A percentile compares a stretch with the other conserved stretches of the same genome.
These are phyloP conservation scores for Phylloscopus collybita DNA, from an alignment of 2,797 vertebrate species.

Conservation along the genomic window DNA sequence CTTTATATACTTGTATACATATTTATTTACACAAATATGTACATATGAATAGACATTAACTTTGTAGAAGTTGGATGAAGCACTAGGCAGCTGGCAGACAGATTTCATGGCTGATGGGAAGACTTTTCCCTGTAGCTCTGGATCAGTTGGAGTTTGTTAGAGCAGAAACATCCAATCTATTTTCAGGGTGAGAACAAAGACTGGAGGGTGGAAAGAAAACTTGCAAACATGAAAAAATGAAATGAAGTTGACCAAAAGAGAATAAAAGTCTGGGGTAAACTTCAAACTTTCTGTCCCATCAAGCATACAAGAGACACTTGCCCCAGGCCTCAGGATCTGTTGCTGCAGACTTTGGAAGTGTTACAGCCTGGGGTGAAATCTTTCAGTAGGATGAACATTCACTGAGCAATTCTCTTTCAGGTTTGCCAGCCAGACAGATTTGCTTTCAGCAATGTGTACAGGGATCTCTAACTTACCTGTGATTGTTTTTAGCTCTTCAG, in stretches of 20 bases:
- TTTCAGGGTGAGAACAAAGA: not conserved
- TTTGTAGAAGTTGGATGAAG: not conserved
- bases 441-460: not conserved
- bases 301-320: not conserved
- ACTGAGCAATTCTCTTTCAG: conserved; percentile 6
- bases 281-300: not conserved
- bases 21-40: not conserved
- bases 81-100: not conserved
- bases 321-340: not conserved
- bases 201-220: not conserved
- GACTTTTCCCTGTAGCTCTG: not conserved
- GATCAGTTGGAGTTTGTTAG: not conserved
- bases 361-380: not conserved
- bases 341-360: not conserved
- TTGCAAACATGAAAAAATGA: not conserved
- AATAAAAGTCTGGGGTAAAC: not conserved
- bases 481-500: not conserved
- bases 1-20: not conserved
- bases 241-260: not conserved
- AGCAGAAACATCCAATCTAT: not conserved
- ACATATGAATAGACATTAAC: not conserved
- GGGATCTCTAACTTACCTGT: not conserved
- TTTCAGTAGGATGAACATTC: not conserved
- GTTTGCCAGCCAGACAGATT: not conserved
- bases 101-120: not conserved